Conservation (phyloP, 2,888 invertebrate species). For the Caenorhabditis sinica region DNA sequence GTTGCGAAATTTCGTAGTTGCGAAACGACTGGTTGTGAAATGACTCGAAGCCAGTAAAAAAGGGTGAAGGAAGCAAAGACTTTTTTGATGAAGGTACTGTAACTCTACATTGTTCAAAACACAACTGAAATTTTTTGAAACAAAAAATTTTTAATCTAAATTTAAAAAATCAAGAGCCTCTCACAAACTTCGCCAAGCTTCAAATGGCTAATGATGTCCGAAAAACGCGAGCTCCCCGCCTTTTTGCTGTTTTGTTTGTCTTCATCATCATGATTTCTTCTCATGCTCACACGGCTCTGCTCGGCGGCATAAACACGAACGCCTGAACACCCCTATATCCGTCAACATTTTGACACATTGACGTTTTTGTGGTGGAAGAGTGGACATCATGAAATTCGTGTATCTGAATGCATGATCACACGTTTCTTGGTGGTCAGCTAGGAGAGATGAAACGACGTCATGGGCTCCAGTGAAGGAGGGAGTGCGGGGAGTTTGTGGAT, state of each 20-base stretch:
- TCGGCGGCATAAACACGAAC: conserved; percentile 14
- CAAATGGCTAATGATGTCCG: background rate
- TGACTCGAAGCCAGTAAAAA: no score
- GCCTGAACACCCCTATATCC: conserved; percentile 33
- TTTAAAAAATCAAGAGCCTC: background rate
- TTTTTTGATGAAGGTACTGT: no score
- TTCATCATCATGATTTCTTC: conserved; percentile 1
- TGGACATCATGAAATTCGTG: background rate
- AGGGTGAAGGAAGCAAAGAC: no score
- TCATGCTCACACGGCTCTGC: background rate
- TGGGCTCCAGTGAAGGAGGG: no score
- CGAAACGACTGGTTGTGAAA: no score
- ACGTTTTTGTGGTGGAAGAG: conserved; percentile 36
- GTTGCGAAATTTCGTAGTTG: no score
- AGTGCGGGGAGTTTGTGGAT: no score
- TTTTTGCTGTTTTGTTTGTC: conserved; percentile 45
- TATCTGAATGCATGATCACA: conserved; percentile 1
- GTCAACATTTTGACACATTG: conserved; percentile 59
- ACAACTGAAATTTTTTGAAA: no score
- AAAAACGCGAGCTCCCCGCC: background rate
- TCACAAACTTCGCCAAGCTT: no score
- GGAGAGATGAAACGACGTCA: no score
- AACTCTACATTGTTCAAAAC: no score
- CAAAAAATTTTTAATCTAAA: background rate
- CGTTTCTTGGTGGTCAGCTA: background rate